phyloP scores from a whole-genome alignment of 2,888 invertebrate species.

The Teleiodes luculella region DNA sequence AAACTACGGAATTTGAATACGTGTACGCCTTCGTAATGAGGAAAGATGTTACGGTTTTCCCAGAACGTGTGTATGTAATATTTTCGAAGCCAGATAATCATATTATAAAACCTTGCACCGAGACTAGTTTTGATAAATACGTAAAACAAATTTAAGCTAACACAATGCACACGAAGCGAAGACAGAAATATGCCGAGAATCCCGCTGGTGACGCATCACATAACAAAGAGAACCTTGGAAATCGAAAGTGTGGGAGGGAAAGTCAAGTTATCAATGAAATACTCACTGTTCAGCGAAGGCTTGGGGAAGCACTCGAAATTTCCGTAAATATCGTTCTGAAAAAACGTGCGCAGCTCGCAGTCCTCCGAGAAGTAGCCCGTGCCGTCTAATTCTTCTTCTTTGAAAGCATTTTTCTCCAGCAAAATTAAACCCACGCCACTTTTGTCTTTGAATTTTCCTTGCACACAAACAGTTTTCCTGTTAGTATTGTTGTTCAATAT shows the following conservation, averaged over 20 bases:
- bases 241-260: constrained; percentile 36
- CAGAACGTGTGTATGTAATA: too few species aligned
- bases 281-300: constrained; percentile 81
- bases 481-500: constrained; percentile 85
- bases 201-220: constrained; percentile 35
- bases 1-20: neutral
- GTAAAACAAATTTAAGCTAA: neutral
- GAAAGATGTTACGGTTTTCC: neutral
- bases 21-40: neutral
- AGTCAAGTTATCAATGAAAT: constrained; percentile 23
- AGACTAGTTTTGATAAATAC: neutral
- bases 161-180: constrained; percentile 3
- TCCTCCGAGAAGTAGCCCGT: constrained; percentile 81
- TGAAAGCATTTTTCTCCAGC: constrained; percentile 90
- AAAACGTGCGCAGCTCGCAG: constrained; percentile 79
- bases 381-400: constrained; percentile 77
- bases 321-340: constrained; percentile 91
- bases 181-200: constrained; percentile 16
- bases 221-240: constrained; percentile 34
- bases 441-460: constrained; percentile 82
- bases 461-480: constrained; percentile 83
- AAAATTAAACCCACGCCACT: constrained; percentile 84
- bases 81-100: too few species aligned
- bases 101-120: too few species aligned
- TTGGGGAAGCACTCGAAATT: constrained; percentile 86